Evolutionary conservation across 2,888 invertebrate genomes (phyloP).

Genomic region (Spisula subtruncata): DNA sequence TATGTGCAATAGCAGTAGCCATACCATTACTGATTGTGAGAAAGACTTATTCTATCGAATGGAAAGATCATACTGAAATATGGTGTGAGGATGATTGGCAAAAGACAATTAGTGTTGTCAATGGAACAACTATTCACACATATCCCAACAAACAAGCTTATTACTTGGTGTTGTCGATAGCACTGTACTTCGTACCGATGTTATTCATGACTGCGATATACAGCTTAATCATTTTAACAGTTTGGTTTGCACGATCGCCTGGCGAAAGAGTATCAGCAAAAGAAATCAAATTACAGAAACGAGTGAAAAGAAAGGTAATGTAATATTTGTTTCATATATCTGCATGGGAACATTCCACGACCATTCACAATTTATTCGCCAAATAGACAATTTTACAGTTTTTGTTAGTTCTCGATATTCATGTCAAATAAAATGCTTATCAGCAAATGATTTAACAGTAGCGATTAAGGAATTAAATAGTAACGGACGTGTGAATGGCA

Average conservation of each 20-base stretch:
- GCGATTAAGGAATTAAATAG: too few relatives aligned
- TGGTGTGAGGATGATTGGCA: constrained; percentile 91
- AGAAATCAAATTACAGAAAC: constrained; percentile 85
- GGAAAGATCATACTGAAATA: constrained; percentile 93
- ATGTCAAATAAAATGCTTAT: too few relatives aligned
- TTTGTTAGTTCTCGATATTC: too few relatives aligned
- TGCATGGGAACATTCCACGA: background rate
- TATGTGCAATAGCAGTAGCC: constrained; percentile 90
- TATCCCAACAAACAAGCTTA: constrained; percentile 90
- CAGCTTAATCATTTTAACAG: constrained; percentile 92
- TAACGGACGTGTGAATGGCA: too few relatives aligned
- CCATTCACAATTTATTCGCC: too few relatives aligned
- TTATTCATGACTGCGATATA: constrained; percentile 92
- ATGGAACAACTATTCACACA: constrained; percentile 51
- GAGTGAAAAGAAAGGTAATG: constrained; percentile 85
- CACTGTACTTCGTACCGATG: constrained; percentile 94
- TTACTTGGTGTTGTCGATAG: constrained; percentile 91
- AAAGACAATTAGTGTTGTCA: constrained; percentile 47
- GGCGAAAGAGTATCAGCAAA: constrained; percentile 85
- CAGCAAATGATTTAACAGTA: too few relatives aligned
- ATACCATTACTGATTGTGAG: constrained; percentile 87
- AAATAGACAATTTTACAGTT: too few relatives aligned
- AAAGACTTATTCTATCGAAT: constrained; percentile 90
- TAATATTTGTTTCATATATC: background rate
- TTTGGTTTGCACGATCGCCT: constrained; percentile 88